Evolutionary conservation across 2,888 invertebrate genomes (phyloP).

Genomic region (Scaptomyza polygonia): DNA sequence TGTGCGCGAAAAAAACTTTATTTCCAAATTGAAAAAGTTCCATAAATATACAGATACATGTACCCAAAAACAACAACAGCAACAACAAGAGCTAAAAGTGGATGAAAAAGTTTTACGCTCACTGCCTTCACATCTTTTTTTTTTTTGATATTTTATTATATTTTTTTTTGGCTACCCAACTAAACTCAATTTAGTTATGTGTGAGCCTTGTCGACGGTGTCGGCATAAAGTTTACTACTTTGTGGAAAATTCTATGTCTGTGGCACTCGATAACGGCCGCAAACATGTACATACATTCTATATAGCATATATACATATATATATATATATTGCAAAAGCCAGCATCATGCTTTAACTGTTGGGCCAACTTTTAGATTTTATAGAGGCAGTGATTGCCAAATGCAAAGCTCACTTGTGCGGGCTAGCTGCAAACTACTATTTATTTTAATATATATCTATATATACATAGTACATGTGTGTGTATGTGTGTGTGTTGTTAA

Average conservation of each 20-base stretch:
- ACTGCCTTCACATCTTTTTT: conserved; percentile 37
- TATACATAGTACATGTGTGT: neutral
- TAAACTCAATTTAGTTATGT: conserved; percentile 62
- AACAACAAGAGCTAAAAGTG: conserved; percentile 27
- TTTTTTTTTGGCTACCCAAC: conserved; percentile 55
- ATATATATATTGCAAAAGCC: conserved; percentile 29
- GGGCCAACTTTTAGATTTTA: conserved; percentile 62
- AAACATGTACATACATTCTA: conserved; percentile 39
- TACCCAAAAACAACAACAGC: neutral
- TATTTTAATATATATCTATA: conserved; percentile 7
- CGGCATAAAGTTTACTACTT: conserved; percentile 76
- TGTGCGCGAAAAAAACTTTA: conserved; percentile 74
- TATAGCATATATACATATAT: conserved; percentile 5
- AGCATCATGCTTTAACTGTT: conserved; percentile 59
- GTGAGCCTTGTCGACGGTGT: conserved; percentile 45
- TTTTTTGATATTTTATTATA: neutral
- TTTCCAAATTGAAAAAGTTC: conserved; percentile 78
- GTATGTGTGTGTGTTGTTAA: neutral
- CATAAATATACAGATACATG: conserved; percentile 75
- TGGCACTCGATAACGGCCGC: conserved; percentile 75
- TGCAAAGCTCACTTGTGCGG: conserved; percentile 20
- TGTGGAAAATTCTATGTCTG: conserved; percentile 76
- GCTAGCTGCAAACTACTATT: conserved; percentile 18
- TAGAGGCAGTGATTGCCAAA: conserved; percentile 53
- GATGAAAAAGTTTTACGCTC: conserved; percentile 64